Percentiles rank a stretch among this genome's conserved stretches.
These are phyloP conservation scores for Hirtodrosophila histrioides DNA, from an alignment of 2,888 invertebrate species.

Conservation along the genomic window DNA sequence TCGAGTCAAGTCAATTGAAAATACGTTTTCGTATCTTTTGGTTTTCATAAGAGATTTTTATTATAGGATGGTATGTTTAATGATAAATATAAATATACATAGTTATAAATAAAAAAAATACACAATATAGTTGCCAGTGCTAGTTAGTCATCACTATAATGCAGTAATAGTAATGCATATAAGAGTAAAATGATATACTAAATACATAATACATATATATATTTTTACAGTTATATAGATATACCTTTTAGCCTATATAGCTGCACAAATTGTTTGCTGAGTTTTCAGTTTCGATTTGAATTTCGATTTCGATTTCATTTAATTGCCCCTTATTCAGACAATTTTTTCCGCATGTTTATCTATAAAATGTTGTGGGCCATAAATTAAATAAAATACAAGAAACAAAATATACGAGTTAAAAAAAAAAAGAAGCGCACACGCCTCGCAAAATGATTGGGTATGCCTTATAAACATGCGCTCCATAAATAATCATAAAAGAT, in stretches of 20 bases:
- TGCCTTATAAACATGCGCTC: slow-evolving; percentile 16
- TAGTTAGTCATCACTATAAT: slow-evolving; percentile 30
- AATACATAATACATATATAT: slow-evolving; percentile 18
- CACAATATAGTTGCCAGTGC: slow-evolving; percentile 44
- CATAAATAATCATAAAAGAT: slow-evolving; percentile 51
- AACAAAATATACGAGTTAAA: no score
- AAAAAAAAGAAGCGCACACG: slow-evolving; percentile 25
- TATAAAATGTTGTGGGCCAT: slow-evolving; percentile 60
- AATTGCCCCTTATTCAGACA: slow-evolving; percentile 68
- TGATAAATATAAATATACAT: slow-evolving; percentile 6
- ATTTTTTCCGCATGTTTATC: slow-evolving; percentile 68
- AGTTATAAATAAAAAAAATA: slow-evolving; percentile 23
- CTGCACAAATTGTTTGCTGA: slow-evolving; percentile 51
- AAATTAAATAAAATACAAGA: slow-evolving; percentile 31
- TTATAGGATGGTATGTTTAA: slow-evolving; percentile 29
- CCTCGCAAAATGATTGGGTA: slow-evolving; percentile 42
- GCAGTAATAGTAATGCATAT: slow-evolving; percentile 10
- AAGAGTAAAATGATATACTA: slow-evolving; percentile 18
- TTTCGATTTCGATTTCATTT: slow-evolving; percentile 64
- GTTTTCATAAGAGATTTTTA: slow-evolving; percentile 4
- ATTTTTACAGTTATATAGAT: slow-evolving; percentile 16
- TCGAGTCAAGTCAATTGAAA: no score
- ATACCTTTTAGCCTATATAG: slow-evolving; percentile 23
- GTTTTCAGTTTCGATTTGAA: slow-evolving; percentile 34
- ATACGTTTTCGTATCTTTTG: not conserved